A percentile compares a stretch with the other conserved stretches of the same genome.
phyloP scores from a whole-genome alignment of 1,140 invertebrate genomes.

The Aleiodes sp. region DNA sequence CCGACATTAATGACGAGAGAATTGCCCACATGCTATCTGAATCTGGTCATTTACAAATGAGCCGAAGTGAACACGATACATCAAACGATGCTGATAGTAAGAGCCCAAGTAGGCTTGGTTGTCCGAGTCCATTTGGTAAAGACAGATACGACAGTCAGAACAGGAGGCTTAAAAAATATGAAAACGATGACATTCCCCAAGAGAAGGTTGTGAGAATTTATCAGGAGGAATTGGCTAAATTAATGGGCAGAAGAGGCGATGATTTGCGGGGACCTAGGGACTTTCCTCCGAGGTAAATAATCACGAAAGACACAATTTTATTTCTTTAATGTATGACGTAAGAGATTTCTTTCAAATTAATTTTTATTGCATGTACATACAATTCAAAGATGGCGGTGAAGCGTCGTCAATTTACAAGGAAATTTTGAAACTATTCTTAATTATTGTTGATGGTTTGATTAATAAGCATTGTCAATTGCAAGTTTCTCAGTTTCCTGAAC shows the following conservation, averaged over 20 bases:
- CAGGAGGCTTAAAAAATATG: slow-evolving; percentile 83
- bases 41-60: slow-evolving; percentile 78
- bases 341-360: no score
- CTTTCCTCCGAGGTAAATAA: slow-evolving; percentile 60
- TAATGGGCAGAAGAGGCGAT: slow-evolving; percentile 83
- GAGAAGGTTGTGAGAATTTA: slow-evolving; percentile 97
- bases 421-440: no score
- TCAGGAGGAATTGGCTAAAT: slow-evolving; percentile 93
- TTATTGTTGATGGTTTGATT: no score
- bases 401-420: no score
- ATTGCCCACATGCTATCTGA: slow-evolving; percentile 94
- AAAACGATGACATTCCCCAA: slow-evolving; percentile 95
- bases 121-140: slow-evolving; percentile 79
- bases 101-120: slow-evolving; percentile 78
- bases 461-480: no score
- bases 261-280: slow-evolving; percentile 76
- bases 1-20: slow-evolving; percentile 90
- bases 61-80: slow-evolving; percentile 58
- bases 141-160: slow-evolving; percentile 74
- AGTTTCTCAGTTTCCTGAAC: no score
- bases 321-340: no score
- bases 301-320: neutral
- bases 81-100: slow-evolving; percentile 72
- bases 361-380: no score
- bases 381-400: no score